Base-by-base conservation (phyloP, 2,888 invertebrate genomes). In the Diploptera punctata region DNA sequence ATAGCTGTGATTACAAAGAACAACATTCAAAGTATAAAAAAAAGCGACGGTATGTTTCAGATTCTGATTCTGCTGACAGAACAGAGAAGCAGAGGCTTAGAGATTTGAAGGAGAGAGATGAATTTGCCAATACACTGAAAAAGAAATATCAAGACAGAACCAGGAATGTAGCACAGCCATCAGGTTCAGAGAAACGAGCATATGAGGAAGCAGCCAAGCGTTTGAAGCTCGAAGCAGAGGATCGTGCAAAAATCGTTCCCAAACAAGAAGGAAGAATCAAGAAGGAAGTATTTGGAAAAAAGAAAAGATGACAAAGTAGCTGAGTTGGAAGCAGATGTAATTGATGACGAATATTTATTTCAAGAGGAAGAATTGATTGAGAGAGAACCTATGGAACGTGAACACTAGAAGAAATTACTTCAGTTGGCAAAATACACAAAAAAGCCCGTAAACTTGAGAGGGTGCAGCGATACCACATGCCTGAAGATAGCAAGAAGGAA, bases 271-370 rank as follows among this genome's bases (percentile, higher is more conserved):
- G 87, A 97, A 19, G 93, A 97, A 80, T 98, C 99, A 0, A 88
- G 99, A 29, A 86, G 98, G 61, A 93, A 95, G 79, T 99, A 99
- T 82, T 87, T 99, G 77, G 94, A 94, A 80, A 99, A 99, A 82
- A 88, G 99, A 60, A 97, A 98, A 83, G 95, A 93, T 72, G 99
- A 99, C 80, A 99, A 99, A 85, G 90, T 99, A 44, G 90, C 93
- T 10, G 98, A 99, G 82, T 84, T 99, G 67, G 98, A 98, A 84
- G 94, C 93, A 7, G 97, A 98, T 80, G 94, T 99, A 73, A 85
- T 90, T 61, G 99, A 99, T 83, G 99, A 99, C 85, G 97, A 98
- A 83, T 96, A 94, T 81, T 87, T 98, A 0, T 99, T 98, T 83
- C 92, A 93, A 69, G 94, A 95, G 76, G 89, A 91, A 80, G 87